Conservation (phyloP, 2,888 invertebrate genomes). For the Ochropleura leucogaster region DNA sequence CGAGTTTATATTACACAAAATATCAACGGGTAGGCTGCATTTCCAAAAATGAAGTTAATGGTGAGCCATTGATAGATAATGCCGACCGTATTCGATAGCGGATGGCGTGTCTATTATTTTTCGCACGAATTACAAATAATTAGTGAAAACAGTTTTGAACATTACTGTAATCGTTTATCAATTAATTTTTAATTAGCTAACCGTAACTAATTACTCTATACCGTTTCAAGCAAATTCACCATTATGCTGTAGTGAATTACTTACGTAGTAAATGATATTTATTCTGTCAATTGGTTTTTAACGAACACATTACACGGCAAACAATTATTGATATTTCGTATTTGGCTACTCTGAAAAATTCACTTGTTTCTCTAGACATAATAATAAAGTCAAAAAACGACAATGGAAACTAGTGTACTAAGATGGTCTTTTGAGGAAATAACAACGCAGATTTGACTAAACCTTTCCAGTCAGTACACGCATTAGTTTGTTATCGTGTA, state of each 20-base stretch:
- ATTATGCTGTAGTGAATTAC: neutral
- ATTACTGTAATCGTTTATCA: neutral
- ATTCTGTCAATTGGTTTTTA: neutral
- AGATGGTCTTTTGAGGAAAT: neutral
- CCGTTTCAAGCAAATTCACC: neutral
- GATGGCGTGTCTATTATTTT: neutral
- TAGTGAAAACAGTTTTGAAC: neutral
- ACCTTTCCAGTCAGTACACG: neutral
- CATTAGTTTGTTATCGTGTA: neutral
- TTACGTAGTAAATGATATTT: neutral
- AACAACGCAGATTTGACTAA: neutral
- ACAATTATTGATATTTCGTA: neutral
- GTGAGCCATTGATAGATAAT: neutral
- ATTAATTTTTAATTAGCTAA: slow-evolving; percentile 10
- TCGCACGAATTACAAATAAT: neutral
- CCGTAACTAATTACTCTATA: neutral
- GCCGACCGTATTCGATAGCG: neutral
- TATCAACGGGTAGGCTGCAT: neutral
- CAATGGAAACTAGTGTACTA: neutral
- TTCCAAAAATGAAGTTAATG: neutral
- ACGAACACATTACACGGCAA: neutral
- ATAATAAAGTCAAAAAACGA: neutral
- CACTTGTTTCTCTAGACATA: neutral
- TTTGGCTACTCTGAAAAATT: neutral
- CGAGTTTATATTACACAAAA: slow-evolving; percentile 3